phyloP scores from a whole-genome alignment of 2,888 invertebrate species.

The Suillia variegata region DNA sequence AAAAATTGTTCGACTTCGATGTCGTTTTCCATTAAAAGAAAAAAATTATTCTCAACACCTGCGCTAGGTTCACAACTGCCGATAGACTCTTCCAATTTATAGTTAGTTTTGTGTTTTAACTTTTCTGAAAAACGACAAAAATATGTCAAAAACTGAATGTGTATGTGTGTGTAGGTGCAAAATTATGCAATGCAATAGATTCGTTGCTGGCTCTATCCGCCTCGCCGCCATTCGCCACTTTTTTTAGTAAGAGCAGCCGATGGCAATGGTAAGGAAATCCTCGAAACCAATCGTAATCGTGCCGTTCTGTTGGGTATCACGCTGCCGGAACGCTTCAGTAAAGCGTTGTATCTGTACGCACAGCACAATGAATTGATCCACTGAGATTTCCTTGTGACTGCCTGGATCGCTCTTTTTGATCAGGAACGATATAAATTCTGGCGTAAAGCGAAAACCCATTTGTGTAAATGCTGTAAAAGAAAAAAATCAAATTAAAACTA shows the following conservation, averaged over 20 bases:
- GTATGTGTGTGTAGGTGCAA: neutral
- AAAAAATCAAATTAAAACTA: too few species aligned
- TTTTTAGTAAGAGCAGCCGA: conserved; percentile 69
- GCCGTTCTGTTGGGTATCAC: conserved; percentile 82
- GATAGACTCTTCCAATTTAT: too few species aligned
- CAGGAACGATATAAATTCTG: conserved; percentile 76
- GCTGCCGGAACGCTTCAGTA: conserved; percentile 82
- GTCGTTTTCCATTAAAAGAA: too few species aligned
- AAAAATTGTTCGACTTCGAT: too few species aligned
- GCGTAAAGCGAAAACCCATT: conserved; percentile 87
- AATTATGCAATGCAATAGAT: neutral
- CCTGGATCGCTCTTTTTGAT: conserved; percentile 72
- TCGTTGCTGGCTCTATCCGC: neutral
- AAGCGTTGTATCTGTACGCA: conserved; percentile 89
- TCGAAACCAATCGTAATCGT: conserved; percentile 86
- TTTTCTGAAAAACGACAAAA: too few species aligned
- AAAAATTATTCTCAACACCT: too few species aligned
- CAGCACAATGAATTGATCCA: conserved; percentile 87
- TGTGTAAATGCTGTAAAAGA: conserved; percentile 72
- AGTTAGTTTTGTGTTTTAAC: too few species aligned
- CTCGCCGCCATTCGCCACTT: neutral
- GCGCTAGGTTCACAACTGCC: too few species aligned
- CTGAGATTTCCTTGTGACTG: conserved; percentile 70
- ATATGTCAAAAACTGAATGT: too few species aligned
- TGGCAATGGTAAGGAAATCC: conserved; percentile 84